These are phyloP conservation scores for Neria commutata DNA, from an alignment of 2,888 invertebrate species.

Conservation along the genomic window DNA sequence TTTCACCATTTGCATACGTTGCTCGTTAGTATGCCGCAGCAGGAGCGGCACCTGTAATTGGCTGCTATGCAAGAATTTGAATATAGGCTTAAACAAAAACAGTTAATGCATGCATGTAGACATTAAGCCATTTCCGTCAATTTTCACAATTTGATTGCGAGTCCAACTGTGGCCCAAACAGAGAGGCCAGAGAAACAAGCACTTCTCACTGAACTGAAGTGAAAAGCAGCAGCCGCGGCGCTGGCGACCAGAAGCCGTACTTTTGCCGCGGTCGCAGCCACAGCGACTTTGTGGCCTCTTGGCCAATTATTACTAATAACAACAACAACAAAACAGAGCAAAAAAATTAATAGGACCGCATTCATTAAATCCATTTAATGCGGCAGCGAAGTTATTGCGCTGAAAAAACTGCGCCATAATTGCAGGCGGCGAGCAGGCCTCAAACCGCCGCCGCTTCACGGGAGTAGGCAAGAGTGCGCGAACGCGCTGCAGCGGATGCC, in stretches of 20 bases:
- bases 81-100: too few species aligned
- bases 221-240: background rate
- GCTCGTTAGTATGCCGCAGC: too few species aligned
- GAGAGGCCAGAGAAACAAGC: slow-evolving; percentile 41
- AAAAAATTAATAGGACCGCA: slow-evolving; percentile 55
- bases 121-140: slow-evolving; percentile 32
- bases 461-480: slow-evolving; percentile 23
- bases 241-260: too few species aligned
- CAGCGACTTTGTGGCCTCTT: slow-evolving; percentile 17
- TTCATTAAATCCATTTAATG: slow-evolving; percentile 59
- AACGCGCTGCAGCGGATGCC: slow-evolving; percentile 31
- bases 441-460: slow-evolving; percentile 8
- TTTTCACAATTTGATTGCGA: slow-evolving; percentile 17
- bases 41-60: background rate
- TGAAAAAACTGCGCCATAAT: slow-evolving; percentile 48
- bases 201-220: slow-evolving; percentile 35
- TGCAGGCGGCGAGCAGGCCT: slow-evolving; percentile 43
- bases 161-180: slow-evolving; percentile 17
- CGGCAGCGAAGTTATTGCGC: slow-evolving; percentile 55
- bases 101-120: too few species aligned
- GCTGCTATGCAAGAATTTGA: background rate
- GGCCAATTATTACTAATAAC: slow-evolving; percentile 44
- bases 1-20: too few species aligned
- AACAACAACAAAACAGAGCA: slow-evolving; percentile 32
- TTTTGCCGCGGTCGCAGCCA: background rate